Evolutionary conservation across 2,113 vertebrate genomes (phyloP).

Genomic region (Onychostruthus taczanowskii): DNA sequence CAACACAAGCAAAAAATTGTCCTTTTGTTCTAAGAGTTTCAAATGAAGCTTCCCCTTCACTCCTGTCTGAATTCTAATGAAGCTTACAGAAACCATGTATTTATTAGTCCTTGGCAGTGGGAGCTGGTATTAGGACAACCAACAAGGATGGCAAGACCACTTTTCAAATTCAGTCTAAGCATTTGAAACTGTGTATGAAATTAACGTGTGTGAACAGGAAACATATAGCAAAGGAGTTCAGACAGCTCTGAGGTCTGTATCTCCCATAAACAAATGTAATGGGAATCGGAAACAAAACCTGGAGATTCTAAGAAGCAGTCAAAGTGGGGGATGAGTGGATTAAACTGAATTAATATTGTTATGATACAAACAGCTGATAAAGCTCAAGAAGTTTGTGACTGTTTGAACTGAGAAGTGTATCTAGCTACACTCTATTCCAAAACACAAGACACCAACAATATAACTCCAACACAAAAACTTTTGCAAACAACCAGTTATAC

Average conservation of each 20-base stretch:
- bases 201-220: not conserved
- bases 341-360: slow-evolving; percentile 31
- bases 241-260: not conserved
- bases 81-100: not conserved
- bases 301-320: not conserved
- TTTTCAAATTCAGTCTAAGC: not conserved
- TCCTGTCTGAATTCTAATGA: not conserved
- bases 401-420: not conserved
- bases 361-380: not conserved
- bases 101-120: not conserved
- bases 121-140: not conserved
- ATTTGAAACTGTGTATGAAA: not conserved
- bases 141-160: not conserved
- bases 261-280: not conserved
- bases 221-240: not conserved
- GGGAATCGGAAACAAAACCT: not conserved
- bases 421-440: not conserved
- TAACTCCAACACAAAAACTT: not conserved
- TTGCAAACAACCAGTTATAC: not conserved
- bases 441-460: not conserved
- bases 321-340: not conserved
- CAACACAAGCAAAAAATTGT: not conserved
- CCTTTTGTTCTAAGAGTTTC: not conserved
- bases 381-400: not conserved
- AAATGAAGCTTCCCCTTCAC: not conserved